Percentiles rank a stretch among this genome's conserved stretches.
Evolutionary conservation across 2,113 vertebrate species (phyloP).

Genomic region (Mustela nigripes): DNA sequence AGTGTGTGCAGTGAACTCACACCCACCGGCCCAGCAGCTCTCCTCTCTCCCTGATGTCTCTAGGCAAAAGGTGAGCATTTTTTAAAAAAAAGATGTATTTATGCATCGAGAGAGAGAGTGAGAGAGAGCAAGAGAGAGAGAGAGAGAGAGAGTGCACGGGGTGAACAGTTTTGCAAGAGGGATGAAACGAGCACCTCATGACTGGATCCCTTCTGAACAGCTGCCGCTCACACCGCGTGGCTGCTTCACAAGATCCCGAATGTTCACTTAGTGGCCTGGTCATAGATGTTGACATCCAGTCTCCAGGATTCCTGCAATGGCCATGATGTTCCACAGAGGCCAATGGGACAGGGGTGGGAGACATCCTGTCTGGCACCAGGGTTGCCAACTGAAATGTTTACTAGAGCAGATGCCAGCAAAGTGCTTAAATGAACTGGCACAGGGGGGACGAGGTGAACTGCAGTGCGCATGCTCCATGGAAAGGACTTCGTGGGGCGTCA

Average conservation of each 20-base stretch:
- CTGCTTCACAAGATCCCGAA: neutral
- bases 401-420: neutral
- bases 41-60: neutral
- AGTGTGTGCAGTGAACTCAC: neutral
- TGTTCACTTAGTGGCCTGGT: neutral
- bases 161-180: neutral
- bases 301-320: neutral
- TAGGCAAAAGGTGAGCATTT: neutral
- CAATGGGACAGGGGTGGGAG: neutral
- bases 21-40: too few species aligned
- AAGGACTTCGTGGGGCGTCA: neutral
- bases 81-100: neutral
- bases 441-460: neutral
- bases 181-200: neutral
- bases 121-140: neutral
- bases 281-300: neutral
- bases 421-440: neutral
- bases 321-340: neutral
- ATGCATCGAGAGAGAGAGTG: neutral
- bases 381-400: neutral
- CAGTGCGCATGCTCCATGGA: rapidly evolving
- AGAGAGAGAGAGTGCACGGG: neutral
- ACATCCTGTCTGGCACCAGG: neutral
- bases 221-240: neutral
- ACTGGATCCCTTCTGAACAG: neutral